Base-by-base conservation (phyloP, 2,113 vertebrate genomes). In the Stomatorhinus ivindoensis region DNA sequence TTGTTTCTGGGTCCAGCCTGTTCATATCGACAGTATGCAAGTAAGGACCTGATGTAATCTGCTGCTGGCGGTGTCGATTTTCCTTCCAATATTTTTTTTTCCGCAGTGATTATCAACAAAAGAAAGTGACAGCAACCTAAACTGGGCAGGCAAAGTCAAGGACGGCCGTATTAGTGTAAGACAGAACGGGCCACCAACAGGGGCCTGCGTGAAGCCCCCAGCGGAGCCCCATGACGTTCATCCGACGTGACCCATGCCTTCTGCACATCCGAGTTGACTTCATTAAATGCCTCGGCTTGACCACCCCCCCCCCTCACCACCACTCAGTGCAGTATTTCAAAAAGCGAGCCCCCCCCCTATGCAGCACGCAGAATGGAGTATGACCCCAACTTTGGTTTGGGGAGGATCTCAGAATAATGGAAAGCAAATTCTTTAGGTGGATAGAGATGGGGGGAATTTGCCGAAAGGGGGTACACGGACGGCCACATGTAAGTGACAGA, bases 401-500 rank as follows among this genome's bases (percentile, higher is more conserved):
- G 92, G 92, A 93, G 96, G 97, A 96, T 95, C 94, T 94, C 91
- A 95, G 94, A 95, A 96, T 97, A 97, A 98, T 97, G 96, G 95
- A 95, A 97, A 97, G 97, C 97, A 94, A 96, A 95, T 93, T 93
- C 93, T 19, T 61, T 24, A 87, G 35, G 21, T 11, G 53, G 86
- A 92, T 95, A 94, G 96, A 95, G 97, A 96, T 15, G 55, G 31
- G 51, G 93, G 96, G 90, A 89, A 9, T 27, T 21, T 44, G 46
- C 42, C 15, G 53, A 27, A 31, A 84, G 84, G 11, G 50, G 61
- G 65, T 15, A 76, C 11, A 17, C 15, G 2, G 50, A 82, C 27
- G 31, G 88, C 3, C 88, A 53, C 48, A 55, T 21, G 27, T 50
- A 13, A 44, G 35, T 17, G 53, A 44, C 35, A 44, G 53, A 65